Percentiles rank a stretch among this genome's conserved stretches.
Conservation (phyloP, 2,797 vertebrate genomes). For the Onychomys torridus region DNA sequence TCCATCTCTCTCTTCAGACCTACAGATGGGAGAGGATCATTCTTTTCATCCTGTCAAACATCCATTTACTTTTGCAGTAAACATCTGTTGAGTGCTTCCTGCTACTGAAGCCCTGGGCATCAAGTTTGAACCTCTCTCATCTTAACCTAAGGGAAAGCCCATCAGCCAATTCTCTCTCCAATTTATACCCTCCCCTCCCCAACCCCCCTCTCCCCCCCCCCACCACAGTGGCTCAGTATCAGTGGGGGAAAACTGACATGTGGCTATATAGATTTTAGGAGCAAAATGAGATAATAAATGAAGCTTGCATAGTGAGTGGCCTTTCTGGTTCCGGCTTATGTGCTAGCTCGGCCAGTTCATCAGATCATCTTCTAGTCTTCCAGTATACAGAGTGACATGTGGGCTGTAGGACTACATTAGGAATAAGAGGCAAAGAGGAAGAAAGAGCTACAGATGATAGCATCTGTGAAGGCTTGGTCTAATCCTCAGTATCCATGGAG, state of each 20-base stretch:
- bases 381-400: neutral
- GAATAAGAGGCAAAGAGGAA: neutral
- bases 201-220: fast-evolving
- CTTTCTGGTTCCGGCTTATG: neutral
- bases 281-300: neutral
- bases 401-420: too few relatives aligned
- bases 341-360: neutral
- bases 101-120: neutral
- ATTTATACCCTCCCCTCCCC: neutral
- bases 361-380: neutral
- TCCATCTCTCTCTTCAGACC: neutral
- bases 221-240: neutral
- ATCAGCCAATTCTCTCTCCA: neutral
- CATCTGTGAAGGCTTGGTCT: neutral
- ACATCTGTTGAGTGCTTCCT: neutral
- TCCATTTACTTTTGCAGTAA: neutral
- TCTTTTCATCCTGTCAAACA: neutral
- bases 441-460: neutral
- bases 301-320: neutral
- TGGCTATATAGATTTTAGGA: neutral
- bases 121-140: neutral
- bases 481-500: neutral
- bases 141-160: neutral
- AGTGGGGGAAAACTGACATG: neutral
- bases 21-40: neutral